phyloP scores from a whole-genome alignment of 2,888 invertebrate genomes.

The Athalia circularis region DNA sequence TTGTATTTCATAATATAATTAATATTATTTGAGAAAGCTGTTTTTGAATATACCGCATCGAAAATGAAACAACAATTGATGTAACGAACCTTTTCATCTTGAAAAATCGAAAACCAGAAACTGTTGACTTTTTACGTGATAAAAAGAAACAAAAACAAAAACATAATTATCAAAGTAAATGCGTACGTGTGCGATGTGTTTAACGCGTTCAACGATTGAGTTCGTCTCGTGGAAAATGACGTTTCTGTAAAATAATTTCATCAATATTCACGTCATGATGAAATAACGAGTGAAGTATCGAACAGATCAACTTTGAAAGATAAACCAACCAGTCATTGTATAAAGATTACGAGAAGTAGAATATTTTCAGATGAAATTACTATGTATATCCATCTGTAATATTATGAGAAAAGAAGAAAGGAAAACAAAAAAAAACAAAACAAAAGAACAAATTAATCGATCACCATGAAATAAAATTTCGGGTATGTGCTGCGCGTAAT shows the following conservation, averaged over 20 bases:
- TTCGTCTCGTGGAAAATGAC: neutral
- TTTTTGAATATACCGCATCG: no score
- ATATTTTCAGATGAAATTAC: neutral
- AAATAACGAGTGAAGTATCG: constrained; percentile 2
- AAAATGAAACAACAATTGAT: no score
- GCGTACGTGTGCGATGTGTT: no score
- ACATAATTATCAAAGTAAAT: no score
- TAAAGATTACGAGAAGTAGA: neutral
- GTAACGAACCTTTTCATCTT: no score
- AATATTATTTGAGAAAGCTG: no score
- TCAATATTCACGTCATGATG: constrained; percentile 29
- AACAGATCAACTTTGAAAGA: constrained; percentile 29
- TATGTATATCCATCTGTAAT: neutral
- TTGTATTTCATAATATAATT: no score
- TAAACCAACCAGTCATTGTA: neutral
- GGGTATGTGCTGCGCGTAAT: neutral
- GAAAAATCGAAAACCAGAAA: no score
- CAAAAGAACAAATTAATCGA: neutral
- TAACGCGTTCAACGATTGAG: neutral
- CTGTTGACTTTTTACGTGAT: no score
- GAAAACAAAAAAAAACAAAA: no score
- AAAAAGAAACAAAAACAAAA: no score
- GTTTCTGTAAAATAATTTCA: constrained; percentile 36
- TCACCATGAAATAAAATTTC: neutral
- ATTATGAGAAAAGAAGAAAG: no score